phyloP scores from a whole-genome alignment of 2,113 vertebrate species.

The Prolemur simus region DNA sequence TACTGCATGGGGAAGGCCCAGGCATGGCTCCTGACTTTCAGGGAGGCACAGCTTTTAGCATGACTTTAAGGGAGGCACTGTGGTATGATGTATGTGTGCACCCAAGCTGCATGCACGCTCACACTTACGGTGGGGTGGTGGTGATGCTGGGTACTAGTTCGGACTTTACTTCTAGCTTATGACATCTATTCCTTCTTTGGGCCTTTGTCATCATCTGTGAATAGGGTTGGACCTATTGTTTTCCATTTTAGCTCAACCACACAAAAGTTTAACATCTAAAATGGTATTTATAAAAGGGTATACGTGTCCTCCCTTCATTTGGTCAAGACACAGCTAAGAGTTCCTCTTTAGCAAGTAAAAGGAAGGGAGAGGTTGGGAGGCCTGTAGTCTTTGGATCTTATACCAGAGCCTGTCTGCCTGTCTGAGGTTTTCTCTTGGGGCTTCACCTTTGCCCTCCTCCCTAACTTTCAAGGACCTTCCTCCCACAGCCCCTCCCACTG shows the following conservation, averaged over 20 bases:
- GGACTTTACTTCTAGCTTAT: not conserved
- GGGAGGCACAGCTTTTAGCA: not conserved
- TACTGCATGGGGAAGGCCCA: not conserved
- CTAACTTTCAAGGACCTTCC: not conserved
- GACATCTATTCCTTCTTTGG: not conserved
- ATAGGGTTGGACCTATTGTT: not conserved
- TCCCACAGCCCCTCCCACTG: not conserved
- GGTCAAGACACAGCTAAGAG: not conserved
- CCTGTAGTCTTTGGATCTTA: no score
- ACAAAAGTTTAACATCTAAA: not conserved
- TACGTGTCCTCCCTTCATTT: not conserved
- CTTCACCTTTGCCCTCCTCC: not conserved
- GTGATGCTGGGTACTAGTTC: no score
- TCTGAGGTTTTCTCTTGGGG: not conserved
- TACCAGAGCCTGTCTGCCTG: accelerated
- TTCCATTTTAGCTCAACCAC: not conserved
- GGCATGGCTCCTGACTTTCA: not conserved
- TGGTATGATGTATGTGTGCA: no score
- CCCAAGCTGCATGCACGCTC: accelerated
- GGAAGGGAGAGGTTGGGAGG: accelerated
- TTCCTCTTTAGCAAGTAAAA: no score
- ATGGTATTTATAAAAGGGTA: not conserved
- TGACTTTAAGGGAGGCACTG: not conserved
- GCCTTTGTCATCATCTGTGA: not conserved
- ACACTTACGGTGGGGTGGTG: not conserved